These are phyloP conservation scores for Chlorospingus semifuscus DNA, from an alignment of 2,797 vertebrate genomes.

Conservation along the genomic window DNA sequence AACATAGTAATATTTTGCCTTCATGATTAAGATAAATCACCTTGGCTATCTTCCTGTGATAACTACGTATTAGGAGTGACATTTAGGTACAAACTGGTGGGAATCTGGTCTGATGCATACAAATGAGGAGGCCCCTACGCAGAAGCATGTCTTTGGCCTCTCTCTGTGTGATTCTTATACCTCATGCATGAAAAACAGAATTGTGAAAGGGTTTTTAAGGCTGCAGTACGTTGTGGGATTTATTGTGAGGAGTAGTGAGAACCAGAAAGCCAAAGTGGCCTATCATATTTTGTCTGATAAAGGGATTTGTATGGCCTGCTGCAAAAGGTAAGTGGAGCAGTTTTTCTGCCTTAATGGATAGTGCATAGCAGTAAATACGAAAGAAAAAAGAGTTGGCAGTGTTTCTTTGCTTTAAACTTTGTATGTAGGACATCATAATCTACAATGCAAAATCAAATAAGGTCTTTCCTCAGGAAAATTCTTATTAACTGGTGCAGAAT, in stretches of 20 bases:
- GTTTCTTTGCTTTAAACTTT: neutral
- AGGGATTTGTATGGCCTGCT: neutral
- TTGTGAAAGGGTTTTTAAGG: neutral
- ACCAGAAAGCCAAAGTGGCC: neutral
- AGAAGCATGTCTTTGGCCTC: neutral
- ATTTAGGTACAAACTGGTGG: neutral
- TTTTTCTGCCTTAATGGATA: neutral
- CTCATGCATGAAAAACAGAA: neutral
- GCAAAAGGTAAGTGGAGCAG: neutral
- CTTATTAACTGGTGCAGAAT: neutral
- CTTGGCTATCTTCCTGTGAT: neutral
- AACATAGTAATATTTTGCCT: neutral
- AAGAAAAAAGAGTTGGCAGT: neutral
- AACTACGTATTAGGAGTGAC: neutral
- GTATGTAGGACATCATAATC: neutral
- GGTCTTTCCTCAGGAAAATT: neutral
- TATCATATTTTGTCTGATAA: neutral
- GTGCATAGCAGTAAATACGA: neutral
- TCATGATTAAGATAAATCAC: neutral
- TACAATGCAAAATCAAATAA: neutral
- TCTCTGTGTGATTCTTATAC: neutral
- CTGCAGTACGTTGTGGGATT: neutral
- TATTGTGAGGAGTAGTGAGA: neutral
- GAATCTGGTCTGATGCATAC: neutral
- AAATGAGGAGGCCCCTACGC: neutral